phyloP scores from a whole-genome alignment of 2,797 vertebrate species.

The Peromyscus aztecus region DNA sequence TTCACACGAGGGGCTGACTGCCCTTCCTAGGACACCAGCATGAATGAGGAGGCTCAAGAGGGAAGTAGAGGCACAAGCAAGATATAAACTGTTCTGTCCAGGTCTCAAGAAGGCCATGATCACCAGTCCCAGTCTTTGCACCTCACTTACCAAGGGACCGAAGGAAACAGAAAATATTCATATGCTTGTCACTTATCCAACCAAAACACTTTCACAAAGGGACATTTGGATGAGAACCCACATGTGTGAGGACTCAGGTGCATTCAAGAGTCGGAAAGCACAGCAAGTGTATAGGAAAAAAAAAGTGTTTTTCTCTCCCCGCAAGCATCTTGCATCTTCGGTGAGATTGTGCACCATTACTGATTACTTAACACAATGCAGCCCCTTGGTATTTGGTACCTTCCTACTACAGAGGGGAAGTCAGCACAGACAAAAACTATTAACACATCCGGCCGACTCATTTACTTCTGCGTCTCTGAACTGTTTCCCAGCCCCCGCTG shows the following conservation, averaged over 20 bases:
- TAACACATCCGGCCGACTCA: slow-evolving; percentile 39
- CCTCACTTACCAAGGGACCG: background rate
- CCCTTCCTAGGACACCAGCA: background rate
- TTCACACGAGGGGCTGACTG: background rate
- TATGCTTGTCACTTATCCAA: slow-evolving; percentile 68
- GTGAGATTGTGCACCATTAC: slow-evolving; percentile 84
- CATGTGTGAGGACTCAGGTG: background rate
- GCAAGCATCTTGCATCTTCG: slow-evolving; percentile 79
- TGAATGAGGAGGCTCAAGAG: background rate
- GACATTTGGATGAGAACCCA: slow-evolving; percentile 74
- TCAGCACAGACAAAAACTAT: slow-evolving; percentile 68
- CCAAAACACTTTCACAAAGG: slow-evolving; percentile 73
- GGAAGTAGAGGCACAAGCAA: background rate
- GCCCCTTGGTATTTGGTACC: slow-evolving; percentile 83
- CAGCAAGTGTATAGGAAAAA: slow-evolving; percentile 67
- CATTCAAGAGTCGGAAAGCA: slow-evolving; percentile 77
- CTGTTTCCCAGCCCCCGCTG: slow-evolving; percentile 51
- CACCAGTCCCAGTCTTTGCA: background rate
- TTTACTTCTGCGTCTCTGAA: slow-evolving; percentile 50
- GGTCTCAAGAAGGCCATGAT: background rate
- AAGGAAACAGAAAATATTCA: background rate
- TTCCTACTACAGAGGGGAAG: slow-evolving; percentile 79
- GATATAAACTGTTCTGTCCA: background rate
- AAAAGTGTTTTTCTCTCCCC: slow-evolving; percentile 70
- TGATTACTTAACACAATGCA: slow-evolving; percentile 81